Conservation (phyloP, 2,113 vertebrate species). For the Opisthocomus hoazin region DNA sequence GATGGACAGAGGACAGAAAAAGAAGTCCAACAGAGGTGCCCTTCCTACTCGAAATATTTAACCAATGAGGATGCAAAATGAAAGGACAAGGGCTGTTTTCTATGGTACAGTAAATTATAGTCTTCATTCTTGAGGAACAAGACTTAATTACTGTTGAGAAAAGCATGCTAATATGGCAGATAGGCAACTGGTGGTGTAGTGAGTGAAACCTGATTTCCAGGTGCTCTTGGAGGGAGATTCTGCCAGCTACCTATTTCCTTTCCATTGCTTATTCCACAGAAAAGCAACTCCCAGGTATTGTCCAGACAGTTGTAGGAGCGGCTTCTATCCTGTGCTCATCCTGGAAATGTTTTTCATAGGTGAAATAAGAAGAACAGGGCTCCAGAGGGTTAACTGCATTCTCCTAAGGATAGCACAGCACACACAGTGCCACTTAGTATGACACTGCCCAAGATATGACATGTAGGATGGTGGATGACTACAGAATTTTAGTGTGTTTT, state of each 20-base stretch:
- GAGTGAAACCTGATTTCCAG: neutral
- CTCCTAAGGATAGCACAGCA: neutral
- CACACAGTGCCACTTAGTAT: neutral
- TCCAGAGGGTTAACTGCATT: neutral
- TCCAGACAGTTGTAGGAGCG: neutral
- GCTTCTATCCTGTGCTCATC: accelerated
- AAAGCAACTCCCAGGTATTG: neutral
- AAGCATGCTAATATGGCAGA: neutral
- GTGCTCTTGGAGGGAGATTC: neutral
- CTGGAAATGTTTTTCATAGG: neutral
- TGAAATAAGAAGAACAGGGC: neutral
- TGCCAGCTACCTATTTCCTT: neutral
- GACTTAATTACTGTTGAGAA: neutral
- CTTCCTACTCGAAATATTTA: neutral
- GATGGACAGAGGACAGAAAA: neutral
- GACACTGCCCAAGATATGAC: neutral
- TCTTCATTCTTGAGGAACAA: neutral
- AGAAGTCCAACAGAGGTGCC: neutral
- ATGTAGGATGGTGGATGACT: neutral
- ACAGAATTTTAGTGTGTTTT: neutral
- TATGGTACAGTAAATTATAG: neutral
- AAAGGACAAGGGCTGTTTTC: neutral
- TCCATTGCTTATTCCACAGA: neutral
- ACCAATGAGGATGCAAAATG: neutral
- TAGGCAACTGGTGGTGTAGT: neutral